Evolutionary conservation across 2,888 invertebrate species (phyloP), one percentile per base, ranked within the genome.

Genomic region (Plusia festucae): DNA sequence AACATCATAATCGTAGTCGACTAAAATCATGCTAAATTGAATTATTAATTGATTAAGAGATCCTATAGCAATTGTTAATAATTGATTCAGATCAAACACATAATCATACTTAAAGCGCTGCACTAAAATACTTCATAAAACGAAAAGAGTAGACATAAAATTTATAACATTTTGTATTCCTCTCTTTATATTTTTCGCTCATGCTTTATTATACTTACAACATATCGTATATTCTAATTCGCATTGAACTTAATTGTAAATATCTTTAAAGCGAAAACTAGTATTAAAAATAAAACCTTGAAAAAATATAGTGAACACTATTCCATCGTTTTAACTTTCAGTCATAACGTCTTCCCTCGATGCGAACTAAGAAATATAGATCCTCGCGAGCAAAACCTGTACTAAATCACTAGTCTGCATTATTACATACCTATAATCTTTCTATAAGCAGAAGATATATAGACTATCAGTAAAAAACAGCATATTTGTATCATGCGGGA

Each of bases 331-430:
- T 91, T 85, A 83, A 88, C 90, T 92, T 94, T 92, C 90, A 92
- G 90, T 92, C 91, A 94, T 94, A 93, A 93, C 92, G 92, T 94
- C 93, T 92, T 93, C 89, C 90, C 92, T 92, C 91, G 90, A 93
- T 91, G 92, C 89, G 93, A 93, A 93, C 91, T 91, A 91, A 94
- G 93, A 94, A 93, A 93, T 94, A 94, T 94, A 93, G 91, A 93
- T 92, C 89, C 88, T 88, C 83, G 90, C 88, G 89, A 91, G 92
- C 91, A 91, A 94, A 94, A 92, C 93, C 92, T 91, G 91, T 91
- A 93, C 89, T 93, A 94, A 94, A 93, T 94, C 93, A 93, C 92
- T 92, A 92, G 90, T 90, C 90, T 91, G 88, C 87, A 90, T 91
- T 93, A 93, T 92, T 91, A 91, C 89, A 82, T 84, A 88, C 83